These are phyloP conservation scores for Pterophyllum scalare DNA, from an alignment of 2,113 vertebrate species.

Conservation along the genomic window DNA sequence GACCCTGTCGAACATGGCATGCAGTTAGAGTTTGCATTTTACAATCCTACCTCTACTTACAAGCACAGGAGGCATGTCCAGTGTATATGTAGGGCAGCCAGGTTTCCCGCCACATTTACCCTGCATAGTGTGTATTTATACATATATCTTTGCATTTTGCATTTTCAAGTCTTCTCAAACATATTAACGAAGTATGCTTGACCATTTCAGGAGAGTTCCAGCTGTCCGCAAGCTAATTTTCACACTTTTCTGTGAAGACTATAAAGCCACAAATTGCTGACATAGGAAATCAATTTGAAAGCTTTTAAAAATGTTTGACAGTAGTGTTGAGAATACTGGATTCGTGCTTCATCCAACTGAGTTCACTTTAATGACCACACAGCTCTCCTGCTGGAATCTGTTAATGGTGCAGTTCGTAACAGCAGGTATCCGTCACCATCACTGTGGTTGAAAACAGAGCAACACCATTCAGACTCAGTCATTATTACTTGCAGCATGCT, in stretches of 20 bases:
- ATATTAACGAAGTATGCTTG: background rate
- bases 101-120: background rate
- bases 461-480: background rate
- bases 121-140: background rate
- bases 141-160: background rate
- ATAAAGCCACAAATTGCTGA: background rate
- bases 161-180: conserved; percentile 6
- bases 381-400: background rate
- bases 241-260: background rate
- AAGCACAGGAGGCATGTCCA: background rate
- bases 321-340: background rate
- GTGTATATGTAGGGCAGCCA: background rate
- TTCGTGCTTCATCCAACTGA: conserved; percentile 1
- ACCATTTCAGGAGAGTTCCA: background rate
- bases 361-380: background rate
- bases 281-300: conserved; percentile 20
- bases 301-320: conserved; percentile 21
- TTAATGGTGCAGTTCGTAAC: conserved; percentile 2
- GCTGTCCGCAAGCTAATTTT: conserved; percentile 14
- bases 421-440: background rate
- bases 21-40: background rate
- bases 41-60: background rate
- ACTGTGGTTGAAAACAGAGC: background rate
- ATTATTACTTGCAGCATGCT: background rate
- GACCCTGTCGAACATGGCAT: too few relatives aligned